These are phyloP conservation scores for Platichthys stellatus DNA, from an alignment of 2,113 vertebrate species.

Conservation along the genomic window DNA sequence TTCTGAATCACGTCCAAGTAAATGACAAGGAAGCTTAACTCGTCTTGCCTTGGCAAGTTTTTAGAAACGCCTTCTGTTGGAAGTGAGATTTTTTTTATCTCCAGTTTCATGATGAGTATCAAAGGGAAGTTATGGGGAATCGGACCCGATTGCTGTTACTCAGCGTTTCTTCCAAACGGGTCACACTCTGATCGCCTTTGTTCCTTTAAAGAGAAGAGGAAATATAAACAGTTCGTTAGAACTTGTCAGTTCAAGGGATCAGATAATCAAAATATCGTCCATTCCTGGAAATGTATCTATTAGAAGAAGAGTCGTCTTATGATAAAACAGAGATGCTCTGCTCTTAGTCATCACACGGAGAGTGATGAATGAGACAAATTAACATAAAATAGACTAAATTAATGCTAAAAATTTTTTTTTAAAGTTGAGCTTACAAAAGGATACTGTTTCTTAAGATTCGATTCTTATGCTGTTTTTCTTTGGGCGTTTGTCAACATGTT, in stretches of 20 bases:
- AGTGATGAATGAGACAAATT: too few species aligned
- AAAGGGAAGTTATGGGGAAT: not conserved
- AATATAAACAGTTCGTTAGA: not conserved
- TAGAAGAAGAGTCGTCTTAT: not conserved
- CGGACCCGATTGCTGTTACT: not conserved
- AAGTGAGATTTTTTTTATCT: too few species aligned
- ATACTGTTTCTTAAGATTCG: too few species aligned
- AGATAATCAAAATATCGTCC: not conserved
- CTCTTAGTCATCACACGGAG: too few species aligned
- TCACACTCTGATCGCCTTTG: too few species aligned
- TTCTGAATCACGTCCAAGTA: slow-evolving; percentile 28
- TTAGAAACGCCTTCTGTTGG: not conserved
- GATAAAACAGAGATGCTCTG: too few species aligned
- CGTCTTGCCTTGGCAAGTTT: not conserved
- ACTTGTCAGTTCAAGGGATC: not conserved
- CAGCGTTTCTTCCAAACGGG: not conserved
- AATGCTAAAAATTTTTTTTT: too few species aligned
- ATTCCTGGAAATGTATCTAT: too few species aligned
- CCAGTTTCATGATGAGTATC: not conserved
- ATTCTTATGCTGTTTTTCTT: too few species aligned
- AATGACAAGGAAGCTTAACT: not conserved
- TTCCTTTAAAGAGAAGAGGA: not conserved
- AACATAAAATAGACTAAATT: too few species aligned
- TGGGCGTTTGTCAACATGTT: too few species aligned
- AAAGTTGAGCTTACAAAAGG: too few species aligned